Evolutionary conservation across 2,113 vertebrate species (phyloP).

Genomic region (Ranitomeya imitator): DNA sequence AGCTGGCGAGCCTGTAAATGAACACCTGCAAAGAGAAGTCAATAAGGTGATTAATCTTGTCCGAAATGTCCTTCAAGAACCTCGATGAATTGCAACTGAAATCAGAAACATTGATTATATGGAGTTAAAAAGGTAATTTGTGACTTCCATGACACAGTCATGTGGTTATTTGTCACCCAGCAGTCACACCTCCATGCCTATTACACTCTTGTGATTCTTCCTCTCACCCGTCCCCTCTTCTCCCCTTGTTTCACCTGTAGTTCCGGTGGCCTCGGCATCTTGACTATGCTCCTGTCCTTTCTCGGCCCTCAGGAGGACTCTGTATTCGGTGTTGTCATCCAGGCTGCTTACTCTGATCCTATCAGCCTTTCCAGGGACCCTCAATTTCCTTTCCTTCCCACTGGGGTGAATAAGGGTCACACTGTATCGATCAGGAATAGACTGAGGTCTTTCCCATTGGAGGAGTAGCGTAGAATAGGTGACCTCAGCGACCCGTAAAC

Average conservation of each 20-base stretch:
- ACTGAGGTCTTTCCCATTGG: conserved; percentile 73
- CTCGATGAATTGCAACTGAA: not conserved
- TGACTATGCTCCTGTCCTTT: conserved; percentile 66
- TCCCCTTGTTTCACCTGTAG: conserved; percentile 69
- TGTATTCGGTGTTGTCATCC: conserved; percentile 70
- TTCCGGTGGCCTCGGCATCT: conserved; percentile 65
- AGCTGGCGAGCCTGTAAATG: not conserved
- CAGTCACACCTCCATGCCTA: not conserved
- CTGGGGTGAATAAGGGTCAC: conserved; percentile 63
- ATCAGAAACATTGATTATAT: conserved; percentile 1
- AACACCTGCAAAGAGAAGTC: conserved; percentile 12
- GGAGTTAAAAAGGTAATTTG: not conserved
- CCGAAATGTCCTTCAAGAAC: not conserved
- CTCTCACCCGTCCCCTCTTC: not conserved
- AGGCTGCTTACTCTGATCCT: conserved; percentile 69
- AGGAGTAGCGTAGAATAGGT: conserved; percentile 68
- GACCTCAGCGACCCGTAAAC: conserved; percentile 72
- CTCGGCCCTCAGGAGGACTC: conserved; percentile 70
- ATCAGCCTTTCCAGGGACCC: conserved; percentile 63
- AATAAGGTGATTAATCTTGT: not conserved
- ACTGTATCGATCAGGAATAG: conserved; percentile 72
- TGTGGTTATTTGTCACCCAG: not conserved
- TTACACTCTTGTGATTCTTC: not conserved
- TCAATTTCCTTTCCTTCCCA: conserved; percentile 60
- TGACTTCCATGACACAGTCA: not conserved